Percentiles rank a stretch among this genome's conserved stretches.
Evolutionary conservation across 2,888 invertebrate genomes (phyloP).

Genomic region (Bimastos eiseni): DNA sequence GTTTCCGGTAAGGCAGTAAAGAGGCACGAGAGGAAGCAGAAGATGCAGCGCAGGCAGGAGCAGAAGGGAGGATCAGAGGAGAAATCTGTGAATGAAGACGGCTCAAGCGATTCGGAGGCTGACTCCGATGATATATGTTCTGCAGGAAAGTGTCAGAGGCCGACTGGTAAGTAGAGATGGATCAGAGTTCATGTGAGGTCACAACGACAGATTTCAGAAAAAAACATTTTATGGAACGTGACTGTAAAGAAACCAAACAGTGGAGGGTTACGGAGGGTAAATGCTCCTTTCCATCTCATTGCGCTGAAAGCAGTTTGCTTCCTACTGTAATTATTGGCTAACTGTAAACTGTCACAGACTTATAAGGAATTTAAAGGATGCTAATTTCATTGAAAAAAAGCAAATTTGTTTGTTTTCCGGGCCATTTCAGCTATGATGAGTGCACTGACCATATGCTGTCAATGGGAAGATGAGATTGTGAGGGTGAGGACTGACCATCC

Average conservation of each 20-base stretch:
- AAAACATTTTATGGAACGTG: not conserved
- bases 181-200: not conserved
- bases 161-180: conserved; percentile 48
- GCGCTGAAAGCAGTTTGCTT: not conserved
- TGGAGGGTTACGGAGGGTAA: not conserved
- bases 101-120: conserved; percentile 37
- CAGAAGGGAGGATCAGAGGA: conserved; percentile 50
- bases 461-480: no score
- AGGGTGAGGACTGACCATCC: no score
- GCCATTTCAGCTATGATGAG: no score
- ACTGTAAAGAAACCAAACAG: not conserved
- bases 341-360: not conserved
- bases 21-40: conserved; percentile 35
- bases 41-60: conserved; percentile 42
- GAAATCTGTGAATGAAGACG: conserved; percentile 40
- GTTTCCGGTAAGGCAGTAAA: conserved; percentile 17
- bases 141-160: conserved; percentile 58
- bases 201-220: no score
- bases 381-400: no score
- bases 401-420: no score
- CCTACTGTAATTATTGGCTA: not conserved
- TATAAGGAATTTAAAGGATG: no score
- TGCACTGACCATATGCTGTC: no score
- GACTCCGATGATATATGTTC: conserved; percentile 57
- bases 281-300: not conserved